Base-by-base conservation (phyloP, 2,888 invertebrate genomes). In the Oligia strigilis region DNA sequence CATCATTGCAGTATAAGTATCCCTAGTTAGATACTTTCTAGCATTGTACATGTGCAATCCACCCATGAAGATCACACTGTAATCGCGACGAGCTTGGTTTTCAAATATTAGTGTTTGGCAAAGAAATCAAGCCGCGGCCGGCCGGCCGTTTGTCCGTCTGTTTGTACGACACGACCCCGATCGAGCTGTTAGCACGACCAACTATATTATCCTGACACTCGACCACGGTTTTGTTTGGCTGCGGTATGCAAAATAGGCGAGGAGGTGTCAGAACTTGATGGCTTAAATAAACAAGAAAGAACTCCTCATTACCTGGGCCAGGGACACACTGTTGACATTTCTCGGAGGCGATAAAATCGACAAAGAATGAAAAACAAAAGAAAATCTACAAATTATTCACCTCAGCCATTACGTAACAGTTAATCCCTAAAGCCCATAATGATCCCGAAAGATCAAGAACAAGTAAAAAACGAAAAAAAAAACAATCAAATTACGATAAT, bases 51-150 rank as follows among this genome's bases (percentile, higher is more conserved):
- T 90, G 91, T 88, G 90, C 88, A 88, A 84, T 89, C 81, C 81
- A 46, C 70, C 75, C 81, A 85, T 80, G 81, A 92, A 93, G 92
- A 94, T 93, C 91, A 92, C 91, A 90, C 90, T 92, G 93, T 95
- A 94, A 95, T 94, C 94, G 94, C 89, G 91, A 90, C 90, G 91
- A 91, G 91, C 93, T 93, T 90, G 92, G 94, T 92, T 95, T 94
- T 94, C 96, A 96, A 96, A 96, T 96, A 96, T 96, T 96, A 94
- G 95, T 96, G 95, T 96, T 96, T 96, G 96, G 91, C 95, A 96
- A 96, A 96, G 96, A 96, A 96, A 94, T 94, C 93, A 93, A 94
- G 92, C 92, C 92, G 91, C 87, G 91, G 91, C 91, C 90, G 90
- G 83, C 81, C 83, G 89, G 80, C 80, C 89, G 90, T 90, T 85